These are phyloP conservation scores for Meandrusa payeni DNA, from an alignment of 2,888 invertebrate genomes.

Conservation along the genomic window DNA sequence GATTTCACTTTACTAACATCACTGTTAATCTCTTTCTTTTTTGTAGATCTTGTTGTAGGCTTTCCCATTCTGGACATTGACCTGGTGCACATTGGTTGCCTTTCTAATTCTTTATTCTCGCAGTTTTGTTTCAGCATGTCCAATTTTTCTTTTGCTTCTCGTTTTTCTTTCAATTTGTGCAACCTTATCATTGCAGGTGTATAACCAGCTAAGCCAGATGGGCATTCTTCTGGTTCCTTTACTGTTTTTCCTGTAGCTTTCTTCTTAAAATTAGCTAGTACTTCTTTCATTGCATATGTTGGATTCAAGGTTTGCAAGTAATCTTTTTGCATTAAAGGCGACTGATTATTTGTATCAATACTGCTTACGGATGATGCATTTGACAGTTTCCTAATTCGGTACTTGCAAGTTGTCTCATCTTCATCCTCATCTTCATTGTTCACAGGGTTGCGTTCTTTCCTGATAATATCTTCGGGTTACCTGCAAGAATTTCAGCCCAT, in stretches of 20 bases:
- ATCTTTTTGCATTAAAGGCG: conserved; percentile 63
- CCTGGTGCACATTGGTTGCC: conserved; percentile 45
- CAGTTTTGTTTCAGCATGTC: conserved; percentile 46
- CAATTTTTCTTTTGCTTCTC: conserved; percentile 60
- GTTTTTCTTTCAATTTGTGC: conserved; percentile 67
- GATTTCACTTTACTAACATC: conserved; percentile 29
- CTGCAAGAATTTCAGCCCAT: conserved; percentile 84
- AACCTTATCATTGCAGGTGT: conserved; percentile 81
- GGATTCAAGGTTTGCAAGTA: conserved; percentile 80
- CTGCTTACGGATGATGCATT: conserved; percentile 58
- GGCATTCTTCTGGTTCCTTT: conserved; percentile 48
- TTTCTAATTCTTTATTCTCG: conserved; percentile 36
- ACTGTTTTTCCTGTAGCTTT: conserved; percentile 56
- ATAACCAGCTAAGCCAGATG: conserved; percentile 57
- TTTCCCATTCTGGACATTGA: conserved; percentile 36
- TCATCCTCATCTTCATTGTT: conserved; percentile 42
- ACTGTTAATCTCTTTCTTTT: conserved; percentile 10
- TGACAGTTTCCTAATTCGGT: conserved; percentile 67
- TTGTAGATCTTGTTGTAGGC: conserved; percentile 12
- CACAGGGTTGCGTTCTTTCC: conserved; percentile 63
- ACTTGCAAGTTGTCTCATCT: conserved; percentile 62
- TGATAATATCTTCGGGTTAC: conserved; percentile 83
- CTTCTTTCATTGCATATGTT: conserved; percentile 87
- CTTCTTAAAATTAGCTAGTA: conserved; percentile 82
- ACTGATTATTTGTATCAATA: conserved; percentile 52